phyloP scores from a whole-genome alignment of 2,888 invertebrate genomes.

The Mythimna loreyi region DNA sequence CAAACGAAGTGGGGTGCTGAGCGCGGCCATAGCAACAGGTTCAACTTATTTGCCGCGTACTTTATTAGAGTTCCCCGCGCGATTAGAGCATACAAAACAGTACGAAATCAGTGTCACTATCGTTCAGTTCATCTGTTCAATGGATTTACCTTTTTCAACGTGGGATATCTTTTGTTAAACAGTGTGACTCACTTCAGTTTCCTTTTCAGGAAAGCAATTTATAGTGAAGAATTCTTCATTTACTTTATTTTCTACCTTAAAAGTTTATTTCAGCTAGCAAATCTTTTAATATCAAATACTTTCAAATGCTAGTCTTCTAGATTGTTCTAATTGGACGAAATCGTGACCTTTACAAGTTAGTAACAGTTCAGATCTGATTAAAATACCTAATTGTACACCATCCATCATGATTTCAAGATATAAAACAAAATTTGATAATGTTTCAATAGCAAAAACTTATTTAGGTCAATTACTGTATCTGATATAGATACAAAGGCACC shows the following conservation, averaged over 20 bases:
- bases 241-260: background rate
- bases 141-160: too few species aligned
- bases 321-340: background rate
- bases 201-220: too few species aligned
- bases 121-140: too few species aligned
- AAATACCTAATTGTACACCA: slow-evolving; percentile 14
- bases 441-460: slow-evolving; percentile 34
- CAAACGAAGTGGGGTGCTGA: too few species aligned
- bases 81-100: too few species aligned
- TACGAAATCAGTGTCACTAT: too few species aligned
- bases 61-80: too few species aligned
- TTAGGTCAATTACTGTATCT: slow-evolving; percentile 49
- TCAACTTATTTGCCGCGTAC: too few species aligned
- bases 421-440: slow-evolving; percentile 35
- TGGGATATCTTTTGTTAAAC: background rate
- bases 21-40: too few species aligned
- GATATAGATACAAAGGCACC: slow-evolving; percentile 28
- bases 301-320: slow-evolving; percentile 2
- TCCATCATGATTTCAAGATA: slow-evolving; percentile 50
- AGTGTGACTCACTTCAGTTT: background rate
- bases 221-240: background rate
- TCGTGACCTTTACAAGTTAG: background rate
- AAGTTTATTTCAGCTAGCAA: background rate
- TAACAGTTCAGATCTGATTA: slow-evolving; percentile 21
- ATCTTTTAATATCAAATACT: background rate